Base-by-base conservation (phyloP, 2,888 invertebrate species). In the Muschampia plurimacula region DNA sequence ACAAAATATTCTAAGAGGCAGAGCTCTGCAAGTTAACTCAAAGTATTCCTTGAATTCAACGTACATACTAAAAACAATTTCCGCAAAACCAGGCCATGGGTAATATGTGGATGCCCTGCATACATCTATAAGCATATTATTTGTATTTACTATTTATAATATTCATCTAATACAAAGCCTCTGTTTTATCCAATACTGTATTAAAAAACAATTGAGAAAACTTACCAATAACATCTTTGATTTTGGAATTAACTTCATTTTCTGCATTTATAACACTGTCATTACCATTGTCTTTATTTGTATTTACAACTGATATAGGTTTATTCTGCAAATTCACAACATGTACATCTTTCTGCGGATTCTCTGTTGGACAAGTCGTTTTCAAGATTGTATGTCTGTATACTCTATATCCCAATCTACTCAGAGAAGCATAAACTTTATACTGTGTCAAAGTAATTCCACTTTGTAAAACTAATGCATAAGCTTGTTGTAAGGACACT, bases 401-500 rank as follows among this genome's bases (percentile, higher is more conserved):
- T 44, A 96, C 87, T 85, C 91, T 93, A 77, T 95, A 96, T 1
- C 96, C 96, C 55, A 94, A 81, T 79, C 95, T 92, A 73, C 95
- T 92, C 1, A 96, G 88, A 46, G 95, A 95, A 52, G 95, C 91
- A 83, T 95, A 96, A 0, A 96, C 95, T 86, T 95, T 95, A 79
- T 96, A 96, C 78, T 96, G 93, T 41, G 89, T 83, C 22, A 95
- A 73, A 22, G 91, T 83, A 41, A 95, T 86, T 63, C 84, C 77
- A 41, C 84, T 85, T 57, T 78, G 77, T 0, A 95, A 80, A 62
- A 96, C 82, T 75, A 96, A 83, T 39, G 93, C 87, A 79, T 96
- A 96, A 12, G 96, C 96, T 89, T 96, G 96, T 84, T 96, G 96
- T 60, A 97, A 85, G 74, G 96, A 96, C 28, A 96, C 90, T 69